Percentiles rank a stretch among this genome's conserved stretches.
Evolutionary conservation across 2,888 invertebrate species (phyloP).

Genomic region (Allophyes oxyacanthae): DNA sequence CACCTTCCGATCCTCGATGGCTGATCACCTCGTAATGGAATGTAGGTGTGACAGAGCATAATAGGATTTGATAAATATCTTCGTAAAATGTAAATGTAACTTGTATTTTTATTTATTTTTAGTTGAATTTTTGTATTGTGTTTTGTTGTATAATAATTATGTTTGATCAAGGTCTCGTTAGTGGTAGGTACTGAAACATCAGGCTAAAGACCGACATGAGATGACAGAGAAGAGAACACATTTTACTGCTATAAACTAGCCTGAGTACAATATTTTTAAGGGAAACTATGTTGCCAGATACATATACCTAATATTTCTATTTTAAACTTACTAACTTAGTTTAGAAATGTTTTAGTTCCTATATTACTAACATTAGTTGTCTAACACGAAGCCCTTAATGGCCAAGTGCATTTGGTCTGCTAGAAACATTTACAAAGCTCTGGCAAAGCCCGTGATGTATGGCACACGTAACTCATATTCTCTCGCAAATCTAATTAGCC

Average conservation of each 20-base stretch:
- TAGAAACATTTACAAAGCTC: conserved; percentile 16
- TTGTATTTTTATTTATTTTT: too few species aligned
- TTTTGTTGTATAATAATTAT: too few species aligned
- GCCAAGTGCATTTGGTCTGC: conserved; percentile 6
- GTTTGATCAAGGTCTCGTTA: too few species aligned
- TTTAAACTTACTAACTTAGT: neutral
- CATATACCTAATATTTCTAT: too few species aligned
- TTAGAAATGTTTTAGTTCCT: neutral
- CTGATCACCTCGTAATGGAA: conserved; percentile 7
- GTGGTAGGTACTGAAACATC: too few species aligned
- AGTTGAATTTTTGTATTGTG: too few species aligned
- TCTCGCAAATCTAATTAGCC: conserved; percentile 70
- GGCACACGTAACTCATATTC: conserved; percentile 44
- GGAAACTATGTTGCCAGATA: neutral
- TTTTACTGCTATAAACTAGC: too few species aligned
- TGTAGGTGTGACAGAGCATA: neutral
- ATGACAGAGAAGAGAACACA: too few species aligned
- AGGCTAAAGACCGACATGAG: too few species aligned
- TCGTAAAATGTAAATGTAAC: too few species aligned
- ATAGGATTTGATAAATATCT: too few species aligned
- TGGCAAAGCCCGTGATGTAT: conserved; percentile 38
- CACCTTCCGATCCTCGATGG: conserved; percentile 4
- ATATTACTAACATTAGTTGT: neutral
- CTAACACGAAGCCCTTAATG: neutral
- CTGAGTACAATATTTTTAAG: neutral